Conservation (phyloP, 2,113 vertebrate species). For the Willisornis vidua region DNA sequence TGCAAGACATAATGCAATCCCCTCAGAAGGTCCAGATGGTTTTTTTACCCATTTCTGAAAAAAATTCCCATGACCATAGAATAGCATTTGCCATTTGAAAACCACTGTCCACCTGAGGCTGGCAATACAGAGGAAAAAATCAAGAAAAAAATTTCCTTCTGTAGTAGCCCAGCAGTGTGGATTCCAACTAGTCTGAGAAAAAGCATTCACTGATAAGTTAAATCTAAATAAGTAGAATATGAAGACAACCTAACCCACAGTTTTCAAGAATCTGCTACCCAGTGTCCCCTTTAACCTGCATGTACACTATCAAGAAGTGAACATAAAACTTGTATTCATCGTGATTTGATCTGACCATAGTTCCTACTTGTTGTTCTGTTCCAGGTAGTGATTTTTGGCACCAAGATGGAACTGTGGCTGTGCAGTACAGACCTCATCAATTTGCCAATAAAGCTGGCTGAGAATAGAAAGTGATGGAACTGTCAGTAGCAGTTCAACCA, state of each 20-base stretch:
- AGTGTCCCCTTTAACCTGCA: neutral
- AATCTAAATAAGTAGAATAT: neutral
- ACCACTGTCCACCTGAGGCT: neutral
- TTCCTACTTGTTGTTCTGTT: neutral
- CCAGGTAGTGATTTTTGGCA: slow-evolving; percentile 3
- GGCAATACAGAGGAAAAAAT: neutral
- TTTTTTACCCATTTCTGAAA: neutral
- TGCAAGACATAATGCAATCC: neutral
- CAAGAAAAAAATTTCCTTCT: neutral
- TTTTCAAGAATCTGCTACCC: neutral
- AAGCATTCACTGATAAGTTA: neutral
- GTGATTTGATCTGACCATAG: neutral
- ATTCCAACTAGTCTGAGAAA: neutral
- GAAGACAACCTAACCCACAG: fast-evolving
- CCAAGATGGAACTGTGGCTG: neutral
- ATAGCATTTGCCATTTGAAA: neutral
- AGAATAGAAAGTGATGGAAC: slow-evolving; percentile 56
- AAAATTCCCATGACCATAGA: neutral
- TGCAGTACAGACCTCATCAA: neutral
- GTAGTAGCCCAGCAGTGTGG: neutral
- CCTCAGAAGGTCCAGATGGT: neutral
- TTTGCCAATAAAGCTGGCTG: slow-evolving; percentile 52
- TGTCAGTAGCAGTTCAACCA: slow-evolving; percentile 60
- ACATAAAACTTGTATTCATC: neutral
- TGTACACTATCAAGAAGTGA: neutral